Evolutionary conservation across 2,113 vertebrate species (phyloP), one percentile per base, ranked within the genome.

Genomic region (Talpa occidentalis): DNA sequence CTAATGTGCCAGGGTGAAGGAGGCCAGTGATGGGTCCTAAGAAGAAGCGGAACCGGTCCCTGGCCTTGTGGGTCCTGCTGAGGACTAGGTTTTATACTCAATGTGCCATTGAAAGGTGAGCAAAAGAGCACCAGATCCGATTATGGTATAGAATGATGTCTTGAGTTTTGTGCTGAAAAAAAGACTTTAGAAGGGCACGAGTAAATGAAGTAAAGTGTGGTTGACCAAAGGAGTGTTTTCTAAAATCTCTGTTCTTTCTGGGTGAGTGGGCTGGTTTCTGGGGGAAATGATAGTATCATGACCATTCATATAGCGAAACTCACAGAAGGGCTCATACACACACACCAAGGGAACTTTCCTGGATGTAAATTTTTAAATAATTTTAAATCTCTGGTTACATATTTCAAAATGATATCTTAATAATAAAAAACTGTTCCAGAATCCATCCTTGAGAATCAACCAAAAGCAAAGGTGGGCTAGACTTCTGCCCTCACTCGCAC

Each of bases 351-450:
- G 52, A 80, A 28, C 88, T 74, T 28, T n/a, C 37, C 4, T 59
- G n/a, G 79, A 67, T 0, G 2, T 64, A 64, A 22, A 77, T 26
- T 70, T 85, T 60, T 14, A 67, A 84, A 60, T 59, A 72, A 28
- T 44, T 67, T 7, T 16, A 21, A 85, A 40, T 74, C 5, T 44
- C 59, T 88, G 30, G 30, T 91, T 78, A 77, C 35, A 30, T 44
- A 70, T 86, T 76, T 54, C 52, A 32, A 76, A 86, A 84, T 76
- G 81, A 59, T 64, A 52, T 52, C 88, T 85, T 67, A 60, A n/a
- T 47, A 76, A 76, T 82, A 64, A 80, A 67, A 85, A 54, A 66
- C 66, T 66, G 8, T 78, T 73, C 35, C 60, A 40, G 72, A 62
- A 54, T 16, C 21, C 42, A 59, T 83, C 8, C 42, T 69, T 52